Conservation (phyloP, 2,113 vertebrate genomes). For the Cnemophilus loriae region DNA sequence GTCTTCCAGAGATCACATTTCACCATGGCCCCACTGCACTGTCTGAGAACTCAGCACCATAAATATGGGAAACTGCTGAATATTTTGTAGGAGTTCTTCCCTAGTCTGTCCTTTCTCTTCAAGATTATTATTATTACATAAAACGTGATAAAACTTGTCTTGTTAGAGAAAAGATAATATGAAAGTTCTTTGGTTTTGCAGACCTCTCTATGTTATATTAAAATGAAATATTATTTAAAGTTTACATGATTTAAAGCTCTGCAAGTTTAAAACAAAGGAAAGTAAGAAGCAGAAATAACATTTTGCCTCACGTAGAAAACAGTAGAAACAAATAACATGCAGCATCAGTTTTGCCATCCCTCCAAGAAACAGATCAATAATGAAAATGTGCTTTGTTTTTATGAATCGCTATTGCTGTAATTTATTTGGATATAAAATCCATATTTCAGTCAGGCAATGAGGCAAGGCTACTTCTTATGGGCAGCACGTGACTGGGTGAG, state of each 20-base stretch:
- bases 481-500: not conserved
- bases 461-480: not conserved
- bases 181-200: not conserved
- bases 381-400: conserved; percentile 12
- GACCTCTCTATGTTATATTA: not conserved
- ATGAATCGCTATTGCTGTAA: not conserved
- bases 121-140: not conserved
- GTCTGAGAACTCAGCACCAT: not conserved
- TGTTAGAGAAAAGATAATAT: not conserved
- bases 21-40: not conserved
- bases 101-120: not conserved
- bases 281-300: not conserved
- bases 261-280: not conserved
- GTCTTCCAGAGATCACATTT: not conserved
- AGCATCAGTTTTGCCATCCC: not conserved
- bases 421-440: conserved; percentile 13
- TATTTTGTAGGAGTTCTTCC: not conserved
- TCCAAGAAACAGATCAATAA: conserved; percentile 27
- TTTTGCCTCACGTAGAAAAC: not conserved
- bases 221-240: not conserved
- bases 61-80: not conserved
- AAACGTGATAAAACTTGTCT: not conserved
- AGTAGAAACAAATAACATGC: not conserved
- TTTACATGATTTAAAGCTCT: not conserved
- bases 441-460: not conserved